Conservation (phyloP, 2,888 invertebrate genomes). For the Acrobasis repandana region DNA sequence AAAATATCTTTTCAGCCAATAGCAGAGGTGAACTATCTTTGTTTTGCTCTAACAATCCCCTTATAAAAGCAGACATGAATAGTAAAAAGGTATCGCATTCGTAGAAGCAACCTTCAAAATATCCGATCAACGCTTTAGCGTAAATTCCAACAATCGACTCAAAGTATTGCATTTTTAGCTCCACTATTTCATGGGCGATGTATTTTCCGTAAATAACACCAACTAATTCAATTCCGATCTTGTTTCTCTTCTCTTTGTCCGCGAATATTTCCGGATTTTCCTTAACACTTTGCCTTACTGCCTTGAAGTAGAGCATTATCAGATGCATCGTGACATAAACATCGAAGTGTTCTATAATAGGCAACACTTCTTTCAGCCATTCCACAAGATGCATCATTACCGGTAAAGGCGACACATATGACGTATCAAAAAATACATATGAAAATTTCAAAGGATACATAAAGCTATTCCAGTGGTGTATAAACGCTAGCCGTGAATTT, state of each 20-base stretch:
- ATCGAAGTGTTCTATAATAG: conserved; percentile 47
- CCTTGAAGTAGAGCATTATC: conserved; percentile 55
- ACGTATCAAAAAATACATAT: conserved; percentile 44
- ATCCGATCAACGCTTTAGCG: conserved; percentile 34
- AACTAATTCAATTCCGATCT: conserved; percentile 46
- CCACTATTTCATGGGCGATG: conserved; percentile 45
- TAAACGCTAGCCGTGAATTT: neutral
- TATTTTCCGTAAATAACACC: conserved; percentile 51
- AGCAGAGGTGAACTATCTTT: neutral
- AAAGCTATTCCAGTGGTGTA: conserved; percentile 37
- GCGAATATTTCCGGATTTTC: conserved; percentile 45
- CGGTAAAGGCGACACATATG: conserved; percentile 46
- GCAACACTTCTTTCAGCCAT: conserved; percentile 46
- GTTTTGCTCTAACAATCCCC: conserved; percentile 8
- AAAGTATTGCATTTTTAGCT: conserved; percentile 47
- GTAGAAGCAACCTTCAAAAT: conserved; percentile 35
- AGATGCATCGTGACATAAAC: conserved; percentile 48
- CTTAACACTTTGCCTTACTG: conserved; percentile 46
- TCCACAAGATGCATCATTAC: conserved; percentile 46
- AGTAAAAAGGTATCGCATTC: neutral
- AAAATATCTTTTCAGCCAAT: conserved; percentile 3
- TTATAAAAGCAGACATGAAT: conserved; percentile 7
- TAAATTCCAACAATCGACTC: conserved; percentile 51
- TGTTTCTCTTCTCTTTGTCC: conserved; percentile 34
- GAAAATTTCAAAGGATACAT: conserved; percentile 46